Conservation (phyloP, 2,113 vertebrate genomes). For the Ammodytes marinus region DNA sequence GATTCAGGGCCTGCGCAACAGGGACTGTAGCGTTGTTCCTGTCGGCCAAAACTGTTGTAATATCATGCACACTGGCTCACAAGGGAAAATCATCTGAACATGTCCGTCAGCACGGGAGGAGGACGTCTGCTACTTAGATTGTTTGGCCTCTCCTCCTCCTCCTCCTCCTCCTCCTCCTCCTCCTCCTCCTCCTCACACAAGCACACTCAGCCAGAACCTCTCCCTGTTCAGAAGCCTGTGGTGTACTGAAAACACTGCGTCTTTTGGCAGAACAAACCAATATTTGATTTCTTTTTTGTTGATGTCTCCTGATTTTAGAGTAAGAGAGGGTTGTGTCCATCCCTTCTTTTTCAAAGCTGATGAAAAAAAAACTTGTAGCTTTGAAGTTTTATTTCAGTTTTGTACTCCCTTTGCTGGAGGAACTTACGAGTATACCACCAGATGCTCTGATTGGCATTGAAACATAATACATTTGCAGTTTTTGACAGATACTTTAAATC, state of each 20-base stretch:
- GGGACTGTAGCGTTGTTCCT: neutral
- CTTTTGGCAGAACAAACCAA: slow-evolving; percentile 25
- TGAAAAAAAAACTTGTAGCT: neutral
- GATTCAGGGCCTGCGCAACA: neutral
- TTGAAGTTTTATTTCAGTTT: slow-evolving; percentile 6
- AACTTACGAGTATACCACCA: neutral
- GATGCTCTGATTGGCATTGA: neutral
- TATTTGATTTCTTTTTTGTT: neutral
- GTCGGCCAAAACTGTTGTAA: slow-evolving; percentile 1
- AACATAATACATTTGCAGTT: neutral
- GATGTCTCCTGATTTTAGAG: neutral
- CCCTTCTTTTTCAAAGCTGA: neutral
- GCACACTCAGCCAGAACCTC: slow-evolving; percentile 19
- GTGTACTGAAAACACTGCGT: neutral
- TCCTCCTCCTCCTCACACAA: neutral
- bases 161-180: neutral
- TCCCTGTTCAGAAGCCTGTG: slow-evolving; percentile 8
- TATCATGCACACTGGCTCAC: slow-evolving; percentile 17
- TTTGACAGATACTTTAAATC: slow-evolving; percentile 8
- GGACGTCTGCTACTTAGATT: slow-evolving; percentile 34
- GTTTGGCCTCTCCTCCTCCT: neutral
- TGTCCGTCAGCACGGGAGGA: slow-evolving; percentile 20
- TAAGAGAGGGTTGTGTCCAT: neutral
- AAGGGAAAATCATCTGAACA: neutral
- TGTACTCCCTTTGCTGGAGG: neutral